These are phyloP conservation scores for Motacilla alba DNA, from an alignment of 2,113 vertebrate species.

Conservation along the genomic window DNA sequence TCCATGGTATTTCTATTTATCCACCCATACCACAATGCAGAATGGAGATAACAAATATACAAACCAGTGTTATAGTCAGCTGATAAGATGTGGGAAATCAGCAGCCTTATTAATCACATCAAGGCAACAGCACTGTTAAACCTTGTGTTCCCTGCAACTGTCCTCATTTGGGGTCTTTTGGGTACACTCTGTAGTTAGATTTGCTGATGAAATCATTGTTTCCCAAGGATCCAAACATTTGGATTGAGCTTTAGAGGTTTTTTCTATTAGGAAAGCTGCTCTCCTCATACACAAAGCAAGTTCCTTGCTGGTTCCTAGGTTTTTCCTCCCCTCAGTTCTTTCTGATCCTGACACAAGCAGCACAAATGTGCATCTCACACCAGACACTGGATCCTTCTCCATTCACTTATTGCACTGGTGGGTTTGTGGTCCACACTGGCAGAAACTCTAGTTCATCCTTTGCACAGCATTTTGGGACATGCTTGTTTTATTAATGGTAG, in stretches of 20 bases:
- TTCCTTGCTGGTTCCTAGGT: not conserved
- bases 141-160: not conserved
- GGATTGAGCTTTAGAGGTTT: not conserved
- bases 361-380: not conserved
- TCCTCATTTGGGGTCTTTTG: not conserved
- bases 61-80: not conserved
- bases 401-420: not conserved
- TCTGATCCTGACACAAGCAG: not conserved
- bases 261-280: not conserved
- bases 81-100: constrained; percentile 50
- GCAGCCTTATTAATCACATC: constrained; percentile 33
- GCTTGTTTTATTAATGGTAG: not conserved
- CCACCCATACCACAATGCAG: not conserved
- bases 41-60: constrained; percentile 36
- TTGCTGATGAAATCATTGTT: not conserved
- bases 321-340: not conserved
- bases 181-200: not conserved
- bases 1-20: constrained; percentile 62
- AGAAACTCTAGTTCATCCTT: not conserved
- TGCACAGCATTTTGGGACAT: not conserved
- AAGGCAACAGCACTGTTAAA: not conserved
- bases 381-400: not conserved
- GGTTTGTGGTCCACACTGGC: not conserved
- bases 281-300: not conserved
- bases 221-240: not conserved